phyloP scores from a whole-genome alignment of 2,888 invertebrate genomes.

The Notocelia uddmanniana region DNA sequence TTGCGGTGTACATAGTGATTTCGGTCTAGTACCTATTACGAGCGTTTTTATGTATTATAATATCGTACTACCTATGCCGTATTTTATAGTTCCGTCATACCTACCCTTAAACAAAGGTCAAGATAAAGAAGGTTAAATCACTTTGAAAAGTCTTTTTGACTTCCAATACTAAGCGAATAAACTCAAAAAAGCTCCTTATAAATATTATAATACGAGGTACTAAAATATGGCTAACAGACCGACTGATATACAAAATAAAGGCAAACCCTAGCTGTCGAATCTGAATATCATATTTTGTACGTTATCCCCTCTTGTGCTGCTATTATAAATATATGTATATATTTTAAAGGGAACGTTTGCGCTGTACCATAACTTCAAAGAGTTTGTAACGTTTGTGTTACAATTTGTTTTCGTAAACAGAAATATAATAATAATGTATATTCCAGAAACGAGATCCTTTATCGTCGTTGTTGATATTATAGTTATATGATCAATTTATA shows the following conservation, averaged over 20 bases:
- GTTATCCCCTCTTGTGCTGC: conserved; percentile 28
- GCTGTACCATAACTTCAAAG: conserved; percentile 24
- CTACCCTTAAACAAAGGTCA: neutral
- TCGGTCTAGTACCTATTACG: neutral
- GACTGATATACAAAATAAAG: conserved; percentile 37
- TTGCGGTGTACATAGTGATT: conserved; percentile 7
- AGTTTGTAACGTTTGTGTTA: conserved; percentile 19
- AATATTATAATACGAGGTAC: conserved; percentile 39
- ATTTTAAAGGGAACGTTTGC: conserved; percentile 21
- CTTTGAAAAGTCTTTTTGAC: neutral
- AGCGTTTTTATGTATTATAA: conserved; percentile 1
- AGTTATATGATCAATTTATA: neutral
- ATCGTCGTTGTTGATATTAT: neutral
- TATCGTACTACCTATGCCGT: neutral
- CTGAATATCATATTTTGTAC: conserved; percentile 43
- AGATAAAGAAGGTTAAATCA: neutral
- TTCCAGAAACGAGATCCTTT: neutral
- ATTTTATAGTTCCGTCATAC: neutral
- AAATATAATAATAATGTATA: neutral
- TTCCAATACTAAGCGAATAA: neutral
- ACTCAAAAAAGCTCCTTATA: conserved; percentile 20
- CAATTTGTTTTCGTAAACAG: conserved; percentile 11
- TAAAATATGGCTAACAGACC: conserved; percentile 32
- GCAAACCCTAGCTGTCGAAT: conserved; percentile 39
- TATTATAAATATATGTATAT: conserved; percentile 9